These are phyloP conservation scores for Acanthopagrus latus DNA, from an alignment of 2,797 vertebrate genomes.

Conservation along the genomic window DNA sequence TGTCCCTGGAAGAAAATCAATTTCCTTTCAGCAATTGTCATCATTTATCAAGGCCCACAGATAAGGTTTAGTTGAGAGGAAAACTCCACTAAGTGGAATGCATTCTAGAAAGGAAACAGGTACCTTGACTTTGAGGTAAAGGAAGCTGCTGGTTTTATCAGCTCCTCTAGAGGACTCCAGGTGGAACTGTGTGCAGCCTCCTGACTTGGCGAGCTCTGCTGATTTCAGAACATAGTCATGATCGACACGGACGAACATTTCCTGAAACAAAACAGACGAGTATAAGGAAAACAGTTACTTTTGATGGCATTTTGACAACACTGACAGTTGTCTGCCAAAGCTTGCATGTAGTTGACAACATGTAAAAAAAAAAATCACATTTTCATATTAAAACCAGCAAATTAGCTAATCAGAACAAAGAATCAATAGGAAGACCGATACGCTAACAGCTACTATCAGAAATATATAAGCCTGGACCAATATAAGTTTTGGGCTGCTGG, in stretches of 20 bases:
- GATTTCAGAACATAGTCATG: conserved; percentile 92
- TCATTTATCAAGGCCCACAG: background rate
- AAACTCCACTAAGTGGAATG: background rate
- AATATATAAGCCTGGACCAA: too few relatives aligned
- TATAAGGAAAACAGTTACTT: background rate
- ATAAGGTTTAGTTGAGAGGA: background rate
- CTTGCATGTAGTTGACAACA: background rate
- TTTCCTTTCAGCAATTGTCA: too few relatives aligned
- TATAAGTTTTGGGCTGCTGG: too few relatives aligned
- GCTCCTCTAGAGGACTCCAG: conserved; percentile 88
- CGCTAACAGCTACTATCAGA: too few relatives aligned
- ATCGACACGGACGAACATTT: conserved; percentile 91
- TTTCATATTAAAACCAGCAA: too few relatives aligned
- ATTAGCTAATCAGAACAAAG: too few relatives aligned
- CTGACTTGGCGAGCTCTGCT: conserved; percentile 90
- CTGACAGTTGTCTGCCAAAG: background rate
- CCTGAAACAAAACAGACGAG: conserved; percentile 74
- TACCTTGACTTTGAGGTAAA: conserved; percentile 89
- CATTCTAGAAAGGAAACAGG: background rate
- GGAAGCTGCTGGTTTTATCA: conserved; percentile 83
- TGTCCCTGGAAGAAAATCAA: conserved; percentile 80
- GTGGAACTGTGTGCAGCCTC: conserved; percentile 91
- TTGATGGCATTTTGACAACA: background rate
- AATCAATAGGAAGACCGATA: too few relatives aligned
- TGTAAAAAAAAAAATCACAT: too few relatives aligned